Conservation (phyloP, 2,888 invertebrate genomes). For the Chrysolina haemoptera region DNA sequence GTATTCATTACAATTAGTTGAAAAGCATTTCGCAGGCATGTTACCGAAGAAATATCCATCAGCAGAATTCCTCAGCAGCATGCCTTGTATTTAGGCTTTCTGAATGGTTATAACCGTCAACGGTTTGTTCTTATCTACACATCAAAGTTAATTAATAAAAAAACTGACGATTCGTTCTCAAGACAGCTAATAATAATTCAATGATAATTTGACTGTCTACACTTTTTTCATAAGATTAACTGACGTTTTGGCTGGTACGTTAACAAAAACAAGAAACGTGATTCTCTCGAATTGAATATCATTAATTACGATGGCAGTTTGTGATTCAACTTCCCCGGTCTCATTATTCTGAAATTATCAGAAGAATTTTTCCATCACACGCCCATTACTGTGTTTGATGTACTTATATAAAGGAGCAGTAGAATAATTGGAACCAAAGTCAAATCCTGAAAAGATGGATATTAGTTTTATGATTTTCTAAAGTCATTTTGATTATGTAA, state of each 20-base stretch:
- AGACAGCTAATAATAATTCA: constrained; percentile 1
- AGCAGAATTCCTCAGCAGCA: neutral
- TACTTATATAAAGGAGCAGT: neutral
- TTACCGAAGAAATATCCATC: neutral
- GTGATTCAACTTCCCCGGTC: neutral
- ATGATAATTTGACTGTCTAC: constrained; percentile 7
- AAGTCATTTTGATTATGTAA: too few species aligned
- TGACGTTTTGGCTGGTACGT: neutral
- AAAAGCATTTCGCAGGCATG: neutral
- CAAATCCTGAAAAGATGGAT: too few species aligned
- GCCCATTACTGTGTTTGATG: neutral
- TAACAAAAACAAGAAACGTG: constrained; percentile 8
- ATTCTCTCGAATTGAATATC: constrained; percentile 5
- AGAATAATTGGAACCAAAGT: neutral
- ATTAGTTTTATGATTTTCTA: too few species aligned
- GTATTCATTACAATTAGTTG: too few species aligned
- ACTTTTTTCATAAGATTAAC: neutral
- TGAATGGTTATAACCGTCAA: neutral
- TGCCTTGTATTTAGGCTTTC: neutral
- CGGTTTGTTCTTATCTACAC: neutral
- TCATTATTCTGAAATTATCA: constrained; percentile 14
- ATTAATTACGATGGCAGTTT: neutral
- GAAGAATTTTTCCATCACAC: neutral
- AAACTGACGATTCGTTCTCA: neutral
- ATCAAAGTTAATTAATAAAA: constrained; percentile 5